Base-by-base conservation (phyloP, 2,888 invertebrate genomes). In the Nomada hirtipes region DNA sequence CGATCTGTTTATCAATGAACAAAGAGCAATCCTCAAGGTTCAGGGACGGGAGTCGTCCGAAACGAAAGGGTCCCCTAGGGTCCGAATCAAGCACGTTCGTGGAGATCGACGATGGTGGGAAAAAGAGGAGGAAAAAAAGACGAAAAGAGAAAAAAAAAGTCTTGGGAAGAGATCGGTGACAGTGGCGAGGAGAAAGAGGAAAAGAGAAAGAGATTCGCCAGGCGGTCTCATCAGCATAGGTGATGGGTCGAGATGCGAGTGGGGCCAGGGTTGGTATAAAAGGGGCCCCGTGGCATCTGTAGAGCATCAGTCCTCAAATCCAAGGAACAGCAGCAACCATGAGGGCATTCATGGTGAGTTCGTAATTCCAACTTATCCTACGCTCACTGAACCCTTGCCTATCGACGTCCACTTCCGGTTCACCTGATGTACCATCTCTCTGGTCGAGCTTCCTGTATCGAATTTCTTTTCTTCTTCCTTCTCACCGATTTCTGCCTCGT, bases 341-440 rank as follows among this genome's bases (percentile, higher is more conserved):
- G 93, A 94, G 93, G 93, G 93, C 93, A 93, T 94, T 93, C 92
- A 90, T 94, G 93, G 94, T 94, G 92, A 94, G 93, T 93, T 36
- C 88, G 82, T 80, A 85, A 53, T 36, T 59, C 55, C 67, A 55
- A 72, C 57, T 26, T 71, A 59, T 75, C 55, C n/a, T 0, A n/a
- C n/a, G 15, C 55, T 36, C 29, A 10, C 73, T 65, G 65, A 68
- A 29, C 69, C 57, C 9, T 47, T 47, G 57, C 15, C 26, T n/a
- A 4, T 53, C 26, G 29, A 15, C 23, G n/a, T 23, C 20, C 50
- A 23, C 60, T 42, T 65, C 20, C 20, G 23, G 11, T 11, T 20
- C 63, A 26, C 0, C 26, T 10, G n/a, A 36, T 36, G 36, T 36
- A 36, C 36, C 9, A 26, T 1, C 44, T 11, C 2, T 50, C 36